Conservation (phyloP, 2,113 vertebrate species). For the Eptatretus burgeri region DNA sequence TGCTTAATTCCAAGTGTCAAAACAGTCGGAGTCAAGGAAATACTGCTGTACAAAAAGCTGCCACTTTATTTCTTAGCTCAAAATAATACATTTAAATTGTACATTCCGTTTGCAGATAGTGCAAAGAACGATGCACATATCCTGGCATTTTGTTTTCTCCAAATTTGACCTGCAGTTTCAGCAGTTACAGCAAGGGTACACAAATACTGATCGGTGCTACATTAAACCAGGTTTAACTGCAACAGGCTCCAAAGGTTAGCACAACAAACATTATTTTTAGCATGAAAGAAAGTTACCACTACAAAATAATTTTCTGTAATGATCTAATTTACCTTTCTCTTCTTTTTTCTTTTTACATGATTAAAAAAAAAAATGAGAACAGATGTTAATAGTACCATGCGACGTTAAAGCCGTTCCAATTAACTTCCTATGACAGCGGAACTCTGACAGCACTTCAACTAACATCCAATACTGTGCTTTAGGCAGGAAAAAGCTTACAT, state of each 20-base stretch:
- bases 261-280: neutral
- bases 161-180: neutral
- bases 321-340: no score
- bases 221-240: neutral
- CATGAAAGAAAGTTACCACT: neutral
- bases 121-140: conserved; percentile 1
- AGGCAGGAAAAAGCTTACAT: conserved; percentile 1
- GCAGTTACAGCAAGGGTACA: no score
- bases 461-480: neutral
- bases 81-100: neutral
- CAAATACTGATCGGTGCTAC: neutral
- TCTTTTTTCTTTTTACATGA: no score
- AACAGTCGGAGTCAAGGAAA: no score
- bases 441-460: neutral
- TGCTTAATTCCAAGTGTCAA: no score
- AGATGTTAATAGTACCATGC: no score
- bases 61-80: no score
- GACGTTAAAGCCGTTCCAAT: neutral
- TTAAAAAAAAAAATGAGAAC: no score
- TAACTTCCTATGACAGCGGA: conserved; percentile 3
- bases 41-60: no score
- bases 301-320: neutral
- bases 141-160: neutral
- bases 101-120: conserved; percentile 6
- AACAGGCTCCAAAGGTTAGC: neutral